These are phyloP conservation scores for Pangasius larnaudii DNA, from an alignment of 2,797 vertebrate genomes.

Conservation along the genomic window DNA sequence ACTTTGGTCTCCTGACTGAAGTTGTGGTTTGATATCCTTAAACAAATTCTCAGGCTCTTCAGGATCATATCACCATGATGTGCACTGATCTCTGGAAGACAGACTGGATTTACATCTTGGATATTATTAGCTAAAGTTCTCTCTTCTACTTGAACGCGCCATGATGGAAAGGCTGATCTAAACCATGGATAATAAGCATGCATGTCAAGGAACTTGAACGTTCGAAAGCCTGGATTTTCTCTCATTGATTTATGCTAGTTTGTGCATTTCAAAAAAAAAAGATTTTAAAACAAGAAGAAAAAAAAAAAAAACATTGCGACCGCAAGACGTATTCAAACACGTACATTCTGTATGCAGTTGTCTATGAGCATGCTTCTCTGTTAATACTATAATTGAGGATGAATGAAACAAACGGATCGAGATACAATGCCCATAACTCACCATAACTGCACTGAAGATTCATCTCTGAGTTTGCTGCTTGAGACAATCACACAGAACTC, in stretches of 20 bases:
- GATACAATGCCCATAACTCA: slow-evolving; percentile 63
- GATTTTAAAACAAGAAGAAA: slow-evolving; percentile 47
- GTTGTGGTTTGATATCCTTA: slow-evolving; percentile 4
- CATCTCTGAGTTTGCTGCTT: slow-evolving; percentile 66
- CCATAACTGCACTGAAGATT: slow-evolving; percentile 61
- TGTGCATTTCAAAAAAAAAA: slow-evolving; percentile 53
- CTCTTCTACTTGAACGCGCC: slow-evolving; percentile 30
- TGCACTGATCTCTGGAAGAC: slow-evolving; percentile 15
- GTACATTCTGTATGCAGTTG: slow-evolving; percentile 61
- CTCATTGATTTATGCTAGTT: slow-evolving; percentile 55
- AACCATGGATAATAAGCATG: slow-evolving; percentile 38
- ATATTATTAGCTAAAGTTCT: slow-evolving; percentile 34
- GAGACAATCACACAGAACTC: slow-evolving; percentile 74
- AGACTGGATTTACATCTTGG: slow-evolving; percentile 13
- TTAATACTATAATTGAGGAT: slow-evolving; percentile 67
- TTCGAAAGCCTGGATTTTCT: slow-evolving; percentile 47
- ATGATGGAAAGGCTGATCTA: slow-evolving; percentile 22
- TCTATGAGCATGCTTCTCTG: slow-evolving; percentile 67
- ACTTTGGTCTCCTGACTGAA: neutral
- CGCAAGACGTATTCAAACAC: slow-evolving; percentile 47
- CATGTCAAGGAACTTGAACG: slow-evolving; percentile 40
- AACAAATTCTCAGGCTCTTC: slow-evolving; percentile 37
- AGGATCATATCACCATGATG: slow-evolving; percentile 29
- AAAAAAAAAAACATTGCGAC: slow-evolving; percentile 44
- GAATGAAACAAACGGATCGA: slow-evolving; percentile 64